Evolutionary conservation across 1,140 invertebrate genomes (phyloP), one percentile per base, ranked within the genome.

Genomic region (Zaprionus gabonicus): DNA sequence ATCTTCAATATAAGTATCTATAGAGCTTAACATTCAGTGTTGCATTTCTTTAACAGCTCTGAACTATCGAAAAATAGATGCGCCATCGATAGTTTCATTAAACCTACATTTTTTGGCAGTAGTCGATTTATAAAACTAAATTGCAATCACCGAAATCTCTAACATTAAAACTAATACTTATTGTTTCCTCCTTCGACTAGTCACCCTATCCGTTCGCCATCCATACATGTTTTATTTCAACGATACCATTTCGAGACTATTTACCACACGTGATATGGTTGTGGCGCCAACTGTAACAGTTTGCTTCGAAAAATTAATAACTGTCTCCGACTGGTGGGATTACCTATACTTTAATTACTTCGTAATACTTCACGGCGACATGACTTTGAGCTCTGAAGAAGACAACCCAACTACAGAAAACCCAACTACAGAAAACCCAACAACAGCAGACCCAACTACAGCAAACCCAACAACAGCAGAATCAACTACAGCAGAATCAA

Each of bases 211-310:
- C 1, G 78, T 88, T 6, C 87, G 87, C 0, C 78, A 92, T 31
- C 67, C 81, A 0, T 91, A 91, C 9, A 92, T 92, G 91, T 92
- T 91, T 46, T 92, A 90, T 27, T 90, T 92, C 6, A 92, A 91
- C 27, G 78, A 90, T 36, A 86, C 82, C 1, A 81, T 92, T 23
- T 80, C 82, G 15, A 80, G 71, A 25, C 71, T 91, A 2, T 92
- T 92, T 13, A 71, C 76, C 3, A 59, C 41, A 12, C 76, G 84
- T 2, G 80, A 86, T 9, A 49, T 90, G 55, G 53, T 71, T 0
- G 59, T 91, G 1, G 51, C 68, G 5, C 76, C 82, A 6, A 79
- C 76, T 12, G 71, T 82, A 7, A 84, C 79, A 0, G 20, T 92
- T 3, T 27, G 12, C 3, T 92, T 86, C n/a, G 75, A 90, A 0